Evolutionary conservation across 2,797 vertebrate genomes (phyloP).

Genomic region (Geotrypetes seraphini): DNA sequence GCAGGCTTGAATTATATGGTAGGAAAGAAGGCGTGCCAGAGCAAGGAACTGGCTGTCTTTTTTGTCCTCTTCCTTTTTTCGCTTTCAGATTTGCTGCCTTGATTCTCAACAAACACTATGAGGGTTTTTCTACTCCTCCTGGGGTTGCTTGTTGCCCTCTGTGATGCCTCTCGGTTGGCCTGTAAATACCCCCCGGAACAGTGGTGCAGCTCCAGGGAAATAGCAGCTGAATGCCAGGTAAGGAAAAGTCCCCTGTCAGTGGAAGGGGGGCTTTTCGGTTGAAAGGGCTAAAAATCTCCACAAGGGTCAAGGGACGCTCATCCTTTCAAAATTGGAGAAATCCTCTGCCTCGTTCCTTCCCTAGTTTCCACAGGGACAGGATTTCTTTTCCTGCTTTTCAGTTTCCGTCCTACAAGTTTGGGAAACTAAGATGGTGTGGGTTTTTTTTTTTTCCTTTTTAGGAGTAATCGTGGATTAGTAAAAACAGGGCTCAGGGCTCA

Average conservation of each 20-base stretch:
- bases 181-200: conserved; percentile 56
- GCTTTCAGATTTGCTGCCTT: neutral
- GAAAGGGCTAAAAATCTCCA: too few relatives aligned
- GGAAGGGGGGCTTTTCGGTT: neutral
- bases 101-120: too few relatives aligned
- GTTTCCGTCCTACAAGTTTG: too few relatives aligned
- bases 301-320: neutral
- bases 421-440: too few relatives aligned
- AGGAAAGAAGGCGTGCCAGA: neutral
- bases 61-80: neutral
- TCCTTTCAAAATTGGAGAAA: neutral
- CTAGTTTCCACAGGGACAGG: too few relatives aligned
- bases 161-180: conserved; percentile 15
- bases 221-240: conserved; percentile 56
- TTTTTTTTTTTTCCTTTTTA: too few relatives aligned
- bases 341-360: too few relatives aligned
- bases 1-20: neutral
- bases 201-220: conserved; percentile 57
- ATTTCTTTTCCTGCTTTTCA: too few relatives aligned
- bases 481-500: too few relatives aligned
- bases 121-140: neutral
- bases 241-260: too few relatives aligned
- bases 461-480: too few relatives aligned
- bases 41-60: neutral
- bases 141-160: neutral